These are phyloP conservation scores for Microctonus aethiopoides DNA, from an alignment of 2,888 invertebrate species.

Conservation along the genomic window DNA sequence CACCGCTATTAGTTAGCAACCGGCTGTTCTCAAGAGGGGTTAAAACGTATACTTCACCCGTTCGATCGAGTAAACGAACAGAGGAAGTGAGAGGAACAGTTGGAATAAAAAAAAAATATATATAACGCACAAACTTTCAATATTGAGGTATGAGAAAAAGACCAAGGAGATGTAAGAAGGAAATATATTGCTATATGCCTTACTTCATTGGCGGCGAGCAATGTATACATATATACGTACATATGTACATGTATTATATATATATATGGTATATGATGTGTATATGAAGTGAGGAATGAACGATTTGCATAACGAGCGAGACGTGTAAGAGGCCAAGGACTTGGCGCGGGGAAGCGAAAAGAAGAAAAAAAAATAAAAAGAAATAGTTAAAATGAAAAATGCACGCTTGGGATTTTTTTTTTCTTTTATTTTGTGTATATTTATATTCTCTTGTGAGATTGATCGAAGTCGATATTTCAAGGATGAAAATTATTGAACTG, in stretches of 20 bases:
- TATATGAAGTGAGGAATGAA: conserved; percentile 19
- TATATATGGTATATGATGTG: no score
- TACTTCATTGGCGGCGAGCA: neutral
- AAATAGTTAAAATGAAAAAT: neutral
- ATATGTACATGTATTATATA: neutral
- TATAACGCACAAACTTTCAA: neutral
- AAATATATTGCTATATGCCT: conserved; percentile 3
- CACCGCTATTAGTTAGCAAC: conserved; percentile 63
- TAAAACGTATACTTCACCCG: conserved; percentile 40
- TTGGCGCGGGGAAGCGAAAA: neutral
- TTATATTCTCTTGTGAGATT: neutral
- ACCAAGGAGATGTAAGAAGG: conserved; percentile 8
- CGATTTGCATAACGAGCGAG: conserved; percentile 29
- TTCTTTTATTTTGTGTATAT: neutral
- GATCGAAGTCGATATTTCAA: neutral
- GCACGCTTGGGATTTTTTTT: neutral
- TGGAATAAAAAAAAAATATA: neutral
- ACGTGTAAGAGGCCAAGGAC: conserved; percentile 23
- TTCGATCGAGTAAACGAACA: conserved; percentile 21
- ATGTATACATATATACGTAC: neutral
- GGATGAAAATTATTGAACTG: neutral
- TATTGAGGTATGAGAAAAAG: neutral
- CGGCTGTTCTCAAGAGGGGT: conserved; percentile 52
- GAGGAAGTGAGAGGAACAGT: conserved; percentile 12
- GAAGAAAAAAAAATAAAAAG: neutral